phyloP scores from a whole-genome alignment of 2,113 vertebrate species.

The Phalacrocorax carbo region DNA sequence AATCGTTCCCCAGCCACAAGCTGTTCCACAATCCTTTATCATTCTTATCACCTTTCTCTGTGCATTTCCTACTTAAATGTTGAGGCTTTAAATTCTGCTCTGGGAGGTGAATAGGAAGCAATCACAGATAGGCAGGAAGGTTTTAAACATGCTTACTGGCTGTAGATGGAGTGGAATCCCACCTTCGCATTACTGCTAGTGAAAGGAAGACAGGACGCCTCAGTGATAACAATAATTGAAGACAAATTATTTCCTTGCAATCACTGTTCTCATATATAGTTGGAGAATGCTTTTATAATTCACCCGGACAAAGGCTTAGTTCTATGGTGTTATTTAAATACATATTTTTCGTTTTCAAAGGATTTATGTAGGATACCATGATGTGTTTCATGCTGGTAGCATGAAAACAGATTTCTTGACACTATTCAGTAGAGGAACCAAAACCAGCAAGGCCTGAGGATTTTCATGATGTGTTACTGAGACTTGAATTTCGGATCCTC shows the following conservation, averaged over 20 bases:
- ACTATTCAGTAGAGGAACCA: not conserved
- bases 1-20: not conserved
- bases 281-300: not conserved
- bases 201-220: not conserved
- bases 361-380: rapidly evolving
- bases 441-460: not conserved
- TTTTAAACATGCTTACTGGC: not conserved
- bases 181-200: not conserved
- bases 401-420: not conserved
- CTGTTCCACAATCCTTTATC: not conserved
- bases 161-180: not conserved
- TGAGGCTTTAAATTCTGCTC: not conserved
- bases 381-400: not conserved
- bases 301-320: not conserved
- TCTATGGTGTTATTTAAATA: not conserved
- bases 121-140: not conserved
- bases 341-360: not conserved
- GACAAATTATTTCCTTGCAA: not conserved
- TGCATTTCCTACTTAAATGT: not conserved
- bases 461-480: not conserved
- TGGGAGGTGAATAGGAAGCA: not conserved
- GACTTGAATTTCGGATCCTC: not conserved
- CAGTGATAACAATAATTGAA: not conserved
- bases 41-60: not conserved
- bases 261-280: not conserved